These are phyloP conservation scores for Oryzias woworae DNA, from an alignment of 2,113 vertebrate genomes.

Conservation along the genomic window DNA sequence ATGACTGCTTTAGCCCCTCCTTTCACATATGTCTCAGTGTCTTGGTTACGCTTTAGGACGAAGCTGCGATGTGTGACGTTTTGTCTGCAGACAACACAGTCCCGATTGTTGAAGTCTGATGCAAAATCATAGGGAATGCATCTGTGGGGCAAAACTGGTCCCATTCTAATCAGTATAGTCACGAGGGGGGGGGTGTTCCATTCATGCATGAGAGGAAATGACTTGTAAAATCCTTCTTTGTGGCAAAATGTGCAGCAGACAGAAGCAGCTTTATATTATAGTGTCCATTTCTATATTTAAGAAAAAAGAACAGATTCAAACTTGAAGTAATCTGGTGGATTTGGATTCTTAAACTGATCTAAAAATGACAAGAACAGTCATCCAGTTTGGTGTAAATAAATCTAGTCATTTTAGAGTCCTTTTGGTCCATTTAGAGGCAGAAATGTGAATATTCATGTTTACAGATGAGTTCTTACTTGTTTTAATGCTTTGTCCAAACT, in stretches of 20 bases:
- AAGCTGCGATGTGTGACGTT: neutral
- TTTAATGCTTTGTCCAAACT: constrained; percentile 31
- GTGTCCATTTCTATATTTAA: constrained; percentile 5
- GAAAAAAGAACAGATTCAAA: constrained; percentile 1
- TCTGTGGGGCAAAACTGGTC: neutral
- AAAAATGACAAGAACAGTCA: constrained; percentile 7
- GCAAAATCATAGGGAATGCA: neutral
- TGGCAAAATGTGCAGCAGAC: constrained; percentile 2
- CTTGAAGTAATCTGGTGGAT: constrained; percentile 13
- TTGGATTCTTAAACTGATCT: too few species aligned
- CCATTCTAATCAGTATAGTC: constrained; percentile 28
- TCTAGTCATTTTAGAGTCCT: neutral
- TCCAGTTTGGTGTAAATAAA: constrained; percentile 27
- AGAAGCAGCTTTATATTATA: constrained; percentile 1
- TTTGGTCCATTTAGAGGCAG: constrained; percentile 9
- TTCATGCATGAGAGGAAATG: constrained; percentile 9
- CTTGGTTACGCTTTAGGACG: constrained; percentile 2
- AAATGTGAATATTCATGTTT: constrained; percentile 49
- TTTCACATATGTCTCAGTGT: constrained; percentile 22
- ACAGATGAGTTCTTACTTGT: constrained; percentile 39
- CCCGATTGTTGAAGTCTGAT: neutral
- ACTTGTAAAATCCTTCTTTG: constrained; percentile 31
- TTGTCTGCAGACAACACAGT: neutral
- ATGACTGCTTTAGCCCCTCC: constrained; percentile 28
- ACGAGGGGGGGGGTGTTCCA: constrained; percentile 7